Evolutionary conservation across 37 sponge, comb jelly and placozoan species (phyloP).

Genomic region (Lycopodina hypogea): DNA sequence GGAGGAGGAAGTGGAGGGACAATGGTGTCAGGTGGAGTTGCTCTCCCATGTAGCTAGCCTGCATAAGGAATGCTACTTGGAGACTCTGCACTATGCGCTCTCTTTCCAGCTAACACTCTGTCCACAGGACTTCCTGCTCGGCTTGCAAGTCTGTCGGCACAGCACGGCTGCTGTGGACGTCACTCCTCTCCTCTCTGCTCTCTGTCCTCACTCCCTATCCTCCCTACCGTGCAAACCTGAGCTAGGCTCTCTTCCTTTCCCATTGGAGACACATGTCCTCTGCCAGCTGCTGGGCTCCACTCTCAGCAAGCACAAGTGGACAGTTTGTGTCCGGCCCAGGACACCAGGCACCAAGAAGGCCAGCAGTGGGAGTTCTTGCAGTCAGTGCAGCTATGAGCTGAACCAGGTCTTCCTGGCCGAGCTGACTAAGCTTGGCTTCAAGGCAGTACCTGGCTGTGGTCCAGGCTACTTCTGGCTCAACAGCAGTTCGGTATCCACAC

Average conservation of each 20-base stretch:
- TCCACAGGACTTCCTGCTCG: conserved; percentile 17
- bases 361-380: background rate
- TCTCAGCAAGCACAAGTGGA: background rate
- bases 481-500: background rate
- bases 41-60: conserved; percentile 2
- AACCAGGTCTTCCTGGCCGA: background rate
- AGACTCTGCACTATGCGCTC: conserved; percentile 33
- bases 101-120: background rate
- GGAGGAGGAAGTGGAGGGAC: background rate
- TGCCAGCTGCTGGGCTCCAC: conserved; percentile 29
- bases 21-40: conserved; percentile 1
- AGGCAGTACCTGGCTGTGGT: background rate
- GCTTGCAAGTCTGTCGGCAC: conserved; percentile 12
- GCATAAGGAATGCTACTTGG: conserved; percentile 28
- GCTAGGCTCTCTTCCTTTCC: background rate
- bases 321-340: background rate
- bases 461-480: conserved; percentile 22
- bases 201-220: conserved; percentile 33
- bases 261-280: conserved; percentile 6
- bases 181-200: conserved; percentile 46
- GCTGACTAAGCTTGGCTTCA: conserved; percentile 22
- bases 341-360: background rate
- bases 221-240: background rate
- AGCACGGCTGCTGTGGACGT: conserved; percentile 23
- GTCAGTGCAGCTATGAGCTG: conserved; percentile 1